Base-by-base conservation (phyloP, 2,888 invertebrate species). In the Timema cristinae region DNA sequence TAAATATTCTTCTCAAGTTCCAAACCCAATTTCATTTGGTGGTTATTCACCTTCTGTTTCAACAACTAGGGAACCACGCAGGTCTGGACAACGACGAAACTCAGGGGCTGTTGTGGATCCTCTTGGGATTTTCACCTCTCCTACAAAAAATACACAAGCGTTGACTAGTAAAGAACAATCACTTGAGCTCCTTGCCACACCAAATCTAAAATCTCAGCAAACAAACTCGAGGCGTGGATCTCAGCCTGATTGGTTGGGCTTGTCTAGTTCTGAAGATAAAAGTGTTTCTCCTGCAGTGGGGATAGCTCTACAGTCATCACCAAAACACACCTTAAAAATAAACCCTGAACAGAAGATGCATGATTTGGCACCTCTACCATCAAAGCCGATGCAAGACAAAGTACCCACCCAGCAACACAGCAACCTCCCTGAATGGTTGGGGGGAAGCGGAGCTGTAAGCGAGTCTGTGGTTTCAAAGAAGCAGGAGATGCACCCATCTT, bases 1-100 rank as follows among this genome's bases (percentile, higher is more conserved):
- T 15, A 59, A 47, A 49, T 56, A 69, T 56, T n/a, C 59, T 16
- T 6, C 59, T 49, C 11, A 69, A 13, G 69, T 13, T 15, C 15
- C 15, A 8, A 49, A 48, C n/a, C 49, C 56, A 9, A 54, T 68
- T 11, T 67, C 73, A 32, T 73, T 73, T 66, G 73, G 73, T n/a
- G 71, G 66, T 32, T 73, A 73, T 51, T 54, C 73, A 48, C 73
- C 73, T 9, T 73, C 73, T 50, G 59, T 73, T 48, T 51, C 71
- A 48, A 66, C 50, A 6, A 32, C 59, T 47, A 6, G 63, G 10
- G 61, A 68, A 11, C 71, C 71, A 49, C 63, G 73, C 7, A 63
- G 63, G 51, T 11, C 71, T 13, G 59, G 9, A 8, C 15, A 49
- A 5, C 52, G 63, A 51, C 54, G 67, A 16, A 54, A 50, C 6